phyloP scores from a whole-genome alignment of 2,888 invertebrate genomes.

The Aleiodes alternator region DNA sequence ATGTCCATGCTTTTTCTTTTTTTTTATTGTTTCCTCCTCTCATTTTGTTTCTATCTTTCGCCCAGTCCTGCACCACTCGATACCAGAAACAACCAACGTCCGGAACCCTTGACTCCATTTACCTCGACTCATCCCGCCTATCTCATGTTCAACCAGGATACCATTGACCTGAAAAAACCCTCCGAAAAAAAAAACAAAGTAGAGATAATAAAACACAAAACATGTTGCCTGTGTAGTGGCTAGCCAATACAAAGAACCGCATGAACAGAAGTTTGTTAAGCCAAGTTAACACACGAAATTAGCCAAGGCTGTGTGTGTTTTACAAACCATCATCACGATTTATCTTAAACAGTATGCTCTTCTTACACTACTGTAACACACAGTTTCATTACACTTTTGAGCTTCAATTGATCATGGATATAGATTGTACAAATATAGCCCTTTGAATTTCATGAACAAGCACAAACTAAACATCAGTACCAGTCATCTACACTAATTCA shows the following conservation, averaged over 20 bases:
- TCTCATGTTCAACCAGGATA: conserved; percentile 27
- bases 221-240: conserved; percentile 22
- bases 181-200: background rate
- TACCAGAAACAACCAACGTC: conserved; percentile 22
- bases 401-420: background rate
- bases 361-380: conserved; percentile 44
- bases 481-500: conserved; percentile 8
- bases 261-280: conserved; percentile 15
- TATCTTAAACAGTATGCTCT: conserved; percentile 51
- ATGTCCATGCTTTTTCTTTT: conserved; percentile 12
- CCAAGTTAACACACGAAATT: background rate
- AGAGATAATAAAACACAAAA: conserved; percentile 27
- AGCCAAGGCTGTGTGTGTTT: conserved; percentile 39
- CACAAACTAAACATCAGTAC: conserved; percentile 12
- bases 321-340: conserved; percentile 56
- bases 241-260: conserved; percentile 30
- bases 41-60: conserved; percentile 44
- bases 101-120: conserved; percentile 24
- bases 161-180: conserved; percentile 11
- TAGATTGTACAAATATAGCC: background rate
- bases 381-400: conserved; percentile 34
- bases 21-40: background rate
- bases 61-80: conserved; percentile 21
- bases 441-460: background rate
- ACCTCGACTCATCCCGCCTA: background rate